Evolutionary conservation across 2,797 vertebrate species (phyloP), one percentile per base, ranked within the genome.

Genomic region (Lophotriccus pileatus): DNA sequence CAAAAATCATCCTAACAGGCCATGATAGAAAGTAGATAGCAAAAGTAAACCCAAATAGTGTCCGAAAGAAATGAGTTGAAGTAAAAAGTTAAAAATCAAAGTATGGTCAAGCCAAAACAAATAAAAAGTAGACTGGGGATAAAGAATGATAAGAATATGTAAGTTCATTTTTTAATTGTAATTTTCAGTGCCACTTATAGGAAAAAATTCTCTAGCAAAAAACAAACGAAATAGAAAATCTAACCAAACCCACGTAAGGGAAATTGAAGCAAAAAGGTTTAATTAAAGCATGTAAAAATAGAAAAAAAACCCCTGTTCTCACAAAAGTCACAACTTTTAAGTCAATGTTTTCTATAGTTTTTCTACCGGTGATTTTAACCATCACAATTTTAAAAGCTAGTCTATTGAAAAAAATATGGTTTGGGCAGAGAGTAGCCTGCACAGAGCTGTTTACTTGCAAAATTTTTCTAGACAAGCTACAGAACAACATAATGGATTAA

Each of bases 161-260:
- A 37, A 17, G 6, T 34, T 84, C 1, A 3, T 19, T 32, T 44
- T 59, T 67, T 41, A 24, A 19, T 49, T 64, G 14, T 23, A 70
- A 24, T 83, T 82, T 82, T 90, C 39, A 58, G 49, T 43, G 7
- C 14, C 5, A 18, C 76, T 68, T 24, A 16, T 20, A 52, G 22
- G 8, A 43, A 79, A 50, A 53, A 59, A 25, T 3, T 27, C 19
- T 81, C 25, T 30, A 47, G 13, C 8, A 73, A 78, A 83, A 52
- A 6, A 0, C 2, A 74, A 49, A 36, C 8, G 0, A 28, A 69
- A 39, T 4, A 0, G n/a, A 84, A 50, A 81, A 59, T 9, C 11
- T 67, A 56, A 46, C 4, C 3, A 83, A 88, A 41, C 1, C 1
- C 34, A 74, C 37, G 3, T 5, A 72, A 73, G 32, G 4, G 6